Evolutionary conservation across 2,797 vertebrate genomes (phyloP).

Genomic region (Corythornis leucogaster): DNA sequence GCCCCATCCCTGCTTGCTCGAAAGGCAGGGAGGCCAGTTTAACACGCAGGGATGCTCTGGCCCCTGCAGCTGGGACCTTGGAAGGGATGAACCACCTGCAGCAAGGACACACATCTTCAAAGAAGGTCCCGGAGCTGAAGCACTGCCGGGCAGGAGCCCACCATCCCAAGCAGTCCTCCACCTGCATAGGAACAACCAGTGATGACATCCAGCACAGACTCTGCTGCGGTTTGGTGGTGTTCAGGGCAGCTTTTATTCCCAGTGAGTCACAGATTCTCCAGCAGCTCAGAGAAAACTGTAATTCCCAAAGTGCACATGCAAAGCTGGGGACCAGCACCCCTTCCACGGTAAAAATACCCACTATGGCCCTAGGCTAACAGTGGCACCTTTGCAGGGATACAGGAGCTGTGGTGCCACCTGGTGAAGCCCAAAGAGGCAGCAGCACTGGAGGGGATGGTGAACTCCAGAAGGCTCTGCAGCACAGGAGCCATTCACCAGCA

Average conservation of each 20-base stretch:
- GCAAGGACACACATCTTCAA: background rate
- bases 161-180: background rate
- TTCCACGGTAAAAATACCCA: background rate
- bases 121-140: background rate
- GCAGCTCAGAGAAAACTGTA: background rate
- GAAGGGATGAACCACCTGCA: background rate
- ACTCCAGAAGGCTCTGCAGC: background rate
- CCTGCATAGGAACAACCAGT: accelerated
- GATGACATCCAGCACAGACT: background rate
- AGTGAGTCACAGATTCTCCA: background rate
- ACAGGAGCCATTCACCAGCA: background rate
- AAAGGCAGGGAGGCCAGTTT: accelerated
- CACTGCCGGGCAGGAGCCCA: accelerated
- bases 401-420: background rate
- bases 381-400: accelerated
- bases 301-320: background rate
- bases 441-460: background rate
- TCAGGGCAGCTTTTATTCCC: constrained; percentile 21
- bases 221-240: background rate
- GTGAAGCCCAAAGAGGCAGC: background rate
- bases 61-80: background rate
- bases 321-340: background rate
- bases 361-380: too few relatives aligned
- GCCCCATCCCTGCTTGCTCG: background rate
- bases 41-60: background rate